Evolutionary conservation across 2,113 vertebrate species (phyloP), one percentile per base, ranked within the genome.

Genomic region (Hirundichthys speculiger): DNA sequence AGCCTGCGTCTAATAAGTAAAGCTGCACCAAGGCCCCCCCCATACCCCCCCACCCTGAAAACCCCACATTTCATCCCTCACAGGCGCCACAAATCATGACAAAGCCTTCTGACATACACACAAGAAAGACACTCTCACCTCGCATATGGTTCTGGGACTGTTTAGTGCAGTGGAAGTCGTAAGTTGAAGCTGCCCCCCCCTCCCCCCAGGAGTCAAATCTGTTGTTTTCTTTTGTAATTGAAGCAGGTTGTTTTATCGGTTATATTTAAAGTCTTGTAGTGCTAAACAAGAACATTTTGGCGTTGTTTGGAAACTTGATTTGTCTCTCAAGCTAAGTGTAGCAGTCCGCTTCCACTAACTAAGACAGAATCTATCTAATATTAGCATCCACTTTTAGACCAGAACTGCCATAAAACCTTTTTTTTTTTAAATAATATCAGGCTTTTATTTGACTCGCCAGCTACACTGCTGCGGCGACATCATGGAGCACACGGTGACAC

Each of bases 21-120:
- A n/a, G n/a, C n/a, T n/a, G n/a, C n/a, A n/a, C n/a, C n/a, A n/a
- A n/a, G n/a, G n/a, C 24, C 30, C 27, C 3, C 3, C 27, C 57
- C 20, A 55, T n/a, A n/a, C n/a, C 46, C 27, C 55, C 3, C 0
- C 34, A 41, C 30, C 27, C 0, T 1, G 18, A 2, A 59, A 58
- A 41, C 40, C 40, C 64, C 45, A 12, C 58, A 1, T 48, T 22
- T 39, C 64, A 75, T 68, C 27, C 14, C 27, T 39, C 57, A 48
- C 53, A 73, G 39, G 19, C 52, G 14, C 53, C 84, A 49, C 79
- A 83, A 77, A 82, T 83, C 63, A 60, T 39, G 69, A 24, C 21
- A n/a, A 48, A 69, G n/a, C 48, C 46, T 60, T 66, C 62, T 56
- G 56, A 73, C 57, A 50, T 51, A 25, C 61, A 70, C 55, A 71